These are phyloP conservation scores for Pollenia labialis DNA, from an alignment of 2,888 invertebrate genomes.

Conservation along the genomic window DNA sequence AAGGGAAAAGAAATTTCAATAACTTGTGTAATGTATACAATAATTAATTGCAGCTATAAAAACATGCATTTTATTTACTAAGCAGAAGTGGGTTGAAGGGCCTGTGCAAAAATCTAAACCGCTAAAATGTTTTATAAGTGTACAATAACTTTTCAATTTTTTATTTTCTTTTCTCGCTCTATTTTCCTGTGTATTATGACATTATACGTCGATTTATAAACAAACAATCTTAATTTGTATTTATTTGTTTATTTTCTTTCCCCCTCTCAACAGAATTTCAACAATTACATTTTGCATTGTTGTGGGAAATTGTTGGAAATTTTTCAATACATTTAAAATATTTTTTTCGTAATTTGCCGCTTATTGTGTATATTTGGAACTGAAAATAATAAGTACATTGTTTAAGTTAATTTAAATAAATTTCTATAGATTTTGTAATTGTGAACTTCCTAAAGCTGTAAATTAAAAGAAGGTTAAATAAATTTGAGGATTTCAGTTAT, in stretches of 20 bases:
- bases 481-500: too few relatives aligned
- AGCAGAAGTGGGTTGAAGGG: not conserved
- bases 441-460: too few relatives aligned
- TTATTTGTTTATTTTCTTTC: constrained; percentile 25
- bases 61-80: not conserved
- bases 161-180: constrained; percentile 2
- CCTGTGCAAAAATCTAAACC: not conserved
- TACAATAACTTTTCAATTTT: constrained; percentile 56
- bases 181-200: constrained; percentile 43
- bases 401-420: too few relatives aligned
- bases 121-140: constrained; percentile 7
- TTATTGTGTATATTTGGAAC: too few relatives aligned
- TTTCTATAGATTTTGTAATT: too few relatives aligned
- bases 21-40: constrained; percentile 27
- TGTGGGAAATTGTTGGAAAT: not conserved
- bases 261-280: not conserved
- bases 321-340: not conserved
- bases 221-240: constrained; percentile 40
- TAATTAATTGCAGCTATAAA: constrained; percentile 27
- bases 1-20: constrained; percentile 21
- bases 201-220: constrained; percentile 32
- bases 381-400: too few relatives aligned
- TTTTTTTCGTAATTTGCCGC: not conserved
- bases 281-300: not conserved
- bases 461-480: too few relatives aligned